Evolutionary conservation across 2,888 invertebrate species (phyloP).

Genomic region (Venustoraphidia nigricollis): DNA sequence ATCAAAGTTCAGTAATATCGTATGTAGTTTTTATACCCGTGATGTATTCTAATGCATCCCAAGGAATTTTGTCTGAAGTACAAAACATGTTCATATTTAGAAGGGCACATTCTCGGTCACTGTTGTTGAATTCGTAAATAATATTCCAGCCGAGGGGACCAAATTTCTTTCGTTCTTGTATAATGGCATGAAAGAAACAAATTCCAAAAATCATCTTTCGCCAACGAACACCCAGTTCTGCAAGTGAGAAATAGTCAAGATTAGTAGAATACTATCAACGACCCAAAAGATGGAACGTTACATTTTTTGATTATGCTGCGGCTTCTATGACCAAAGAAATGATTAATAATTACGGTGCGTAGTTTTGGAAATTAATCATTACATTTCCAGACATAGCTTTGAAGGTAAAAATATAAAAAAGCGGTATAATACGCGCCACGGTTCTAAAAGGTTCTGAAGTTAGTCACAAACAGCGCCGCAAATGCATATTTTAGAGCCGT

Average conservation of each 20-base stretch:
- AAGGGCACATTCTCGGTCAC: conserved; percentile 79
- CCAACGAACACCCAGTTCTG: conserved; percentile 52
- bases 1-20: conserved; percentile 1
- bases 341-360: conserved; percentile 63
- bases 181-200: conserved; percentile 85
- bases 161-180: conserved; percentile 86
- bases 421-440: no score
- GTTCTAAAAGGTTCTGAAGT: no score
- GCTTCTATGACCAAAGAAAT: conserved; percentile 63
- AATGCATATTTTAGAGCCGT: no score
- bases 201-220: conserved; percentile 61
- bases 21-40: conserved; percentile 39
- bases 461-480: no score
- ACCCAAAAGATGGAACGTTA: conserved; percentile 84
- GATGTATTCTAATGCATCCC: conserved; percentile 82
- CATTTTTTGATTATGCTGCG: conserved; percentile 89
- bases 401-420: no score
- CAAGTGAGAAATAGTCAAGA: conserved; percentile 12
- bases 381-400: no score
- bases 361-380: conserved; percentile 9
- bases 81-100: conserved; percentile 79
- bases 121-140: conserved; percentile 83
- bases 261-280: conserved; percentile 33
- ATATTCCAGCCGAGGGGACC: conserved; percentile 90
- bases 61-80: conserved; percentile 48